Percentiles rank a stretch among this genome's conserved stretches.
Evolutionary conservation across 2,113 vertebrate genomes (phyloP).

Genomic region (Chauna torquata): DNA sequence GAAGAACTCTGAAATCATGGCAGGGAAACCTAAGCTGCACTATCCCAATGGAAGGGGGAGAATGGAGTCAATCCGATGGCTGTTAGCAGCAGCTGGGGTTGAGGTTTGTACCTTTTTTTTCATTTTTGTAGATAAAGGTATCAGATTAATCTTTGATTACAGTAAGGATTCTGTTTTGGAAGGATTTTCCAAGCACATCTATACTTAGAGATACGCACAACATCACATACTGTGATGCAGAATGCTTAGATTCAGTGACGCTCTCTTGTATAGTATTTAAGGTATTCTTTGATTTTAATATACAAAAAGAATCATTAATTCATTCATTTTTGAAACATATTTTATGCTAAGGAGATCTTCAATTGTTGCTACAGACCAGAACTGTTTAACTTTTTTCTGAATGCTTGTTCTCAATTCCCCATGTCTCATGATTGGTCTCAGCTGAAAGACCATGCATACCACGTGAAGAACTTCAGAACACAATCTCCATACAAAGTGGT

Average conservation of each 20-base stretch:
- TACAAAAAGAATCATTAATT: not conserved
- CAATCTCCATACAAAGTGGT: not conserved
- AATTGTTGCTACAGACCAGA: not conserved
- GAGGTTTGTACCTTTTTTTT: constrained; percentile 75
- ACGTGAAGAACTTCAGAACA: not conserved
- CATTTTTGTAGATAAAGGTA: not conserved
- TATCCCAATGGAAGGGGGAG: constrained; percentile 86
- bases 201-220: not conserved
- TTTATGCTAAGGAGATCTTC: not conserved
- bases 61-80: constrained; percentile 92
- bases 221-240: not conserved
- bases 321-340: not conserved
- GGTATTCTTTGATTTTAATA: not conserved
- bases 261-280: not conserved
- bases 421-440: not conserved
- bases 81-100: constrained; percentile 83
- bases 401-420: not conserved
- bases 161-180: not conserved
- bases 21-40: constrained; percentile 80
- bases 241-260: not conserved
- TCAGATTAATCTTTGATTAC: not conserved
- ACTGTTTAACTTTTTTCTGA: not conserved
- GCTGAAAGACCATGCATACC: not conserved
- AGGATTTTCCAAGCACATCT: not conserved
- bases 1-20: constrained; percentile 70